Percentiles rank a stretch among this genome's conserved stretches.
phyloP scores from a whole-genome alignment of 2,888 invertebrate genomes.

The Leuctra nigra region DNA sequence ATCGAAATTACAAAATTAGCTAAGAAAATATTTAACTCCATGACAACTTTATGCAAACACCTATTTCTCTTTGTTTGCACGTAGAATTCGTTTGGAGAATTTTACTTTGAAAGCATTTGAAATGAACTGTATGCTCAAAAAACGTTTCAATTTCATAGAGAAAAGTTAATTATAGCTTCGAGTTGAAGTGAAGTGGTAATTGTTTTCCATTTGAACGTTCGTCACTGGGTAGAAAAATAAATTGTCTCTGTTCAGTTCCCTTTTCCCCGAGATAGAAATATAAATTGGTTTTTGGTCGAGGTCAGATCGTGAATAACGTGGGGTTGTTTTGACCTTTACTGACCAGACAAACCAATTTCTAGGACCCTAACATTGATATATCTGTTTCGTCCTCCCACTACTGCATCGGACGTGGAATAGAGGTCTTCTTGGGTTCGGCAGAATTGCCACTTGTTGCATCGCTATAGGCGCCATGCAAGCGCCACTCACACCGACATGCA shows the following conservation, averaged over 20 bases:
- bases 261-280: constrained; percentile 13
- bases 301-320: constrained; percentile 3
- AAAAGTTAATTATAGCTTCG: constrained; percentile 10
- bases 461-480: no score
- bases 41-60: neutral
- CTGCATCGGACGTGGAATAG: no score
- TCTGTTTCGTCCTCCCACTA: no score
- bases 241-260: constrained; percentile 7
- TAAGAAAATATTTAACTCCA: constrained; percentile 9
- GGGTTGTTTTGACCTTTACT: constrained; percentile 12
- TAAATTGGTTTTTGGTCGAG: constrained; percentile 14
- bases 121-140: neutral
- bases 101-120: neutral
- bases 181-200: constrained; percentile 9
- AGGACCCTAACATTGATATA: constrained; percentile 24
- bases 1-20: constrained; percentile 5
- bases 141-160: neutral
- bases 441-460: no score
- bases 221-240: constrained; percentile 7
- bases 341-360: constrained; percentile 26
- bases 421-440: no score
- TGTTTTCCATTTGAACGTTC: constrained; percentile 9
- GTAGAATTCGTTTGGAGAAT: neutral
- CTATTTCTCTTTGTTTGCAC: neutral
- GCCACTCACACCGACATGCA: no score